A percentile compares a stretch with the other conserved stretches of the same genome.
These are phyloP conservation scores for Stenurella melanura DNA, from an alignment of 2,888 invertebrate genomes.

Conservation along the genomic window DNA sequence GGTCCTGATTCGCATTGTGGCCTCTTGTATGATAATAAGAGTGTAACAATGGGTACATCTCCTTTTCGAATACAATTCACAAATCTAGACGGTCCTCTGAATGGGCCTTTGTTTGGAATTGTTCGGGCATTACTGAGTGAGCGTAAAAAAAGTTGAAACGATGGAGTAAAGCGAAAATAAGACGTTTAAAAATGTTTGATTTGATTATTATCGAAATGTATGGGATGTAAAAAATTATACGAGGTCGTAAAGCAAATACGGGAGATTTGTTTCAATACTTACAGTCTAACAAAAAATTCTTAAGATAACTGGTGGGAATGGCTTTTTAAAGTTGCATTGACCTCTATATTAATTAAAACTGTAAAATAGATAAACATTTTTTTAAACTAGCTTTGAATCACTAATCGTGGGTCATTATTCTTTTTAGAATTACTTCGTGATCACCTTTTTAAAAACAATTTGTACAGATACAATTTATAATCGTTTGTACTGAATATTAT, in stretches of 20 bases:
- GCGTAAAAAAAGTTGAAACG: slow-evolving; percentile 21
- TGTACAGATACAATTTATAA: background rate
- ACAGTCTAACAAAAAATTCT: background rate
- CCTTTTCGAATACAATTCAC: slow-evolving; percentile 61
- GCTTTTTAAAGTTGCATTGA: background rate
- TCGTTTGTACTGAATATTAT: background rate
- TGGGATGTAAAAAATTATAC: background rate
- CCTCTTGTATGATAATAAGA: slow-evolving; percentile 65
- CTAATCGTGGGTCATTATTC: slow-evolving; percentile 1
- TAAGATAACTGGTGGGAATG: background rate
- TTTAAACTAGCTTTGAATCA: slow-evolving; percentile 1
- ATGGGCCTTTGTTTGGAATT: slow-evolving; percentile 47
- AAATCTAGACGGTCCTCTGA: slow-evolving; percentile 56
- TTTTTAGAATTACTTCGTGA: slow-evolving; percentile 7
- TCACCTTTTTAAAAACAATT: background rate
- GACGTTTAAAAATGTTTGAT: background rate
- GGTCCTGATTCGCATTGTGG: slow-evolving; percentile 60
- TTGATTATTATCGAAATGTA: background rate
- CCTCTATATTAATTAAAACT: slow-evolving; percentile 7
- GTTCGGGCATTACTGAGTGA: slow-evolving; percentile 44
- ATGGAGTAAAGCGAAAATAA: background rate
- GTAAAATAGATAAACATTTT: background rate
- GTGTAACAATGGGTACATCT: slow-evolving; percentile 63
- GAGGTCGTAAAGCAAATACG: background rate
- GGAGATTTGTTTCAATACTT: background rate